phyloP scores from a whole-genome alignment of 2,888 invertebrate species.

The Crossocerus cetratus region DNA sequence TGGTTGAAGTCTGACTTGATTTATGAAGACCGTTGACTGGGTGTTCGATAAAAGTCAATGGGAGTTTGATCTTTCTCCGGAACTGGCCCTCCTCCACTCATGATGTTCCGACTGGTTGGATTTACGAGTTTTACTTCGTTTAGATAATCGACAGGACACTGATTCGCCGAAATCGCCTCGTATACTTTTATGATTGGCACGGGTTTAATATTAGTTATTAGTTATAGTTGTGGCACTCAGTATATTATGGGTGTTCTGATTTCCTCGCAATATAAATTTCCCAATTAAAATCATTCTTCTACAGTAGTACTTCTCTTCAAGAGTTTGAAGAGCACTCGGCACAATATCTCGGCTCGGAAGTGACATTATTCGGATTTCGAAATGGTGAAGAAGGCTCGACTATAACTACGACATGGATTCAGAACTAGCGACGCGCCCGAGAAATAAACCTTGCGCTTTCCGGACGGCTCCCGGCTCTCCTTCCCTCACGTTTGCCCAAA shows the following conservation, averaged over 20 bases:
- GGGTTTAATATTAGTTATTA: too few species aligned
- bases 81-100: background rate
- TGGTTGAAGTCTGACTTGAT: background rate
- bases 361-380: background rate
- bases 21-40: background rate
- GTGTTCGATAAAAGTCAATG: background rate
- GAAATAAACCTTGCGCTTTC: background rate
- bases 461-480: background rate
- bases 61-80: background rate
- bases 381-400: background rate
- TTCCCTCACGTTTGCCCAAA: background rate
- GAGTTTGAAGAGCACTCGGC: too few species aligned
- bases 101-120: background rate
- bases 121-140: background rate
- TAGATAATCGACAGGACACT: too few species aligned
- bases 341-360: too few species aligned
- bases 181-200: too few species aligned
- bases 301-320: too few species aligned
- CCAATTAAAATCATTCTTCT: too few species aligned
- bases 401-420: too few species aligned
- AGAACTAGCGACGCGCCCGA: background rate
- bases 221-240: too few species aligned
- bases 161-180: too few species aligned
- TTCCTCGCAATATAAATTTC: too few species aligned
- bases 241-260: too few species aligned